Evolutionary conservation across 2,797 vertebrate genomes (phyloP), one percentile per base, ranked within the genome.

Genomic region (Thalassophryne amazonica): DNA sequence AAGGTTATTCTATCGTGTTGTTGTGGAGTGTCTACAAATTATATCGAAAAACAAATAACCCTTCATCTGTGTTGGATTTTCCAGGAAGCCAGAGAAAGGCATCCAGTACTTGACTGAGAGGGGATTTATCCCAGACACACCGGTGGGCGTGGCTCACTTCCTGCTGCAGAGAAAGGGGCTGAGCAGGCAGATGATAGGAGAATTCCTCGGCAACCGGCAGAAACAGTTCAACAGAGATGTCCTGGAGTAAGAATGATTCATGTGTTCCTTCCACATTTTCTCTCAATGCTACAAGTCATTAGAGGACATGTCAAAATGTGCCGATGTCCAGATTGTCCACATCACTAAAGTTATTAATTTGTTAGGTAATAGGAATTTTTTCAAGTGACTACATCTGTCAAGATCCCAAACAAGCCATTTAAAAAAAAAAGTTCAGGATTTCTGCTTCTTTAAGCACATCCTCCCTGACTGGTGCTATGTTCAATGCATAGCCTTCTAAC

Each of bases 221-320:
- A 98, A 98, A 37, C 97, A 98, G 78, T 98, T 99, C 90, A 98
- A 98, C 89, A 91, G 95, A 20, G 97, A 99, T 3, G 96, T 99
- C 3, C 62, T 99, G 2, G 97, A 99, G 97, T 99, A 78, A 95
- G 95, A 93, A 62, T 1, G 5, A 35, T 19, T 16, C 5, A 8
- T 18, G 27, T 16, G 21, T 6, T 1, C 4, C 1, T n/a, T n/a
- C n/a, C 1, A 11, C 12, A 3, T 34, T 7, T 8, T 8, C 19
- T 3, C 6, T 4, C 6, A 34, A 20, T 5, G 1, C 28, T 28
- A 5, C 23, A 45, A 19, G 1, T 7, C 1, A 20, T 4, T 1
- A 6, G 22, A 38, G 12, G 3, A 42, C 24, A 24, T n/a, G 5
- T 14, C 1, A 3, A 38, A 34, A 17, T 19, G 2, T 27, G 5